Base-by-base conservation (phyloP, 2,113 vertebrate species). In the Marcusenius ussheri region DNA sequence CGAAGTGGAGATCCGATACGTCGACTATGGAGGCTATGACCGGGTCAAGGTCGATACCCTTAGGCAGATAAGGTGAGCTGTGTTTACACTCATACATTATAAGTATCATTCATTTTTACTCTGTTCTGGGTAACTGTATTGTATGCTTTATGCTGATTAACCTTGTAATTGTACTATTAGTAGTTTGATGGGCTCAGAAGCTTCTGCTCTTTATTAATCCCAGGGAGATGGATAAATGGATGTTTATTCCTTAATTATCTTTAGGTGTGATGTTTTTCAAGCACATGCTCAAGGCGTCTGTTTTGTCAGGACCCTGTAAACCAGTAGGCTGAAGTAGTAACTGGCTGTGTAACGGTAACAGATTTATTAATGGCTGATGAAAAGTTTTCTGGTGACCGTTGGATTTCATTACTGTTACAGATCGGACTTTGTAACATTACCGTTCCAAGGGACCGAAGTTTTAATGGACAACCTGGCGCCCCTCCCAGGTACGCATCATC, bases 391-490 rank as follows among this genome's bases (percentile, higher is more conserved):
- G 13, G 27, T 87, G 21, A 51, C 58, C 49, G 77, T 0, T 1
- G 49, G 47, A 35, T 80, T 89, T 49, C 2, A 51, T 56, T 49
- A 8, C 49, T 5, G 53, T 88, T 87, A 86, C 39, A 99, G 98
- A 95, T 99, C 98, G 86, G 98, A 99, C 92, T 99, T 99, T 93
- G 98, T 99, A 91, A 97, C 98, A 15, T 95, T 99, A 91, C 98
- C 98, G 0, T 99, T 99, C 95, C 98, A 99, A 96, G 98, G 97
- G 93, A 97, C 98, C 51, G 98, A 99, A 93, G 98, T 99, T 90
- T 95, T 99, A 91, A 94, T 99, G 15, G 98, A 99, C 93, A 99
- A 98, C 15, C 96, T 99, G 70, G 95, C 97, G 56, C 98, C 98
- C 0, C 96, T 98, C 90, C 96, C 97, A 98, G 98, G 98, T 99